These are phyloP conservation scores for Silurus aristotelis DNA, from an alignment of 2,797 vertebrate species.

Conservation along the genomic window DNA sequence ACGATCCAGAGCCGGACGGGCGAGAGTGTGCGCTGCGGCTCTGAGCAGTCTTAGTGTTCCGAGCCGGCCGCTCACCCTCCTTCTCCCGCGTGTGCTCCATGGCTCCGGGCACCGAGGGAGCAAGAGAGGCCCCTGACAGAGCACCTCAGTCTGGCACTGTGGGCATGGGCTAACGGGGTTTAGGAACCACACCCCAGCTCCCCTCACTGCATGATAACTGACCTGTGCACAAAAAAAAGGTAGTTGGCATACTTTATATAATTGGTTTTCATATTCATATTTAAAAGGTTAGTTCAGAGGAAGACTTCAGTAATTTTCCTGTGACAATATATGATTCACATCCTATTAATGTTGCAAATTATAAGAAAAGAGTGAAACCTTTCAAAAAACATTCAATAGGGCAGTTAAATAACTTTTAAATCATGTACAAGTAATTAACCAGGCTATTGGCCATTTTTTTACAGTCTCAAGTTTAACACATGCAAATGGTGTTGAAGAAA, in stretches of 20 bases:
- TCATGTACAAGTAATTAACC: not conserved
- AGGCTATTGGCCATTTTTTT: too few relatives aligned
- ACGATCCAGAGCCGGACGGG: constrained; percentile 85
- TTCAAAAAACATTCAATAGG: not conserved
- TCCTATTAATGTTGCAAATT: not conserved
- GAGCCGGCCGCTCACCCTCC: constrained; percentile 89
- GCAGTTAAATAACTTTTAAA: not conserved
- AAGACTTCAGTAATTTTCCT: too few relatives aligned
- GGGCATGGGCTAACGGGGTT: constrained; percentile 34
- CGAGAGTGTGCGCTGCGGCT: constrained; percentile 85
- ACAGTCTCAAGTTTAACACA: not conserved
- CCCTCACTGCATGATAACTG: constrained; percentile 28
- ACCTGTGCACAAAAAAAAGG: constrained; percentile 21
- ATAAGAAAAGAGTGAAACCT: not conserved
- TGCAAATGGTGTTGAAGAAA: not conserved
- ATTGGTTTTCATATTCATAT: not conserved
- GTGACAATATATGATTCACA: not conserved
- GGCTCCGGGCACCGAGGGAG: constrained; percentile 66
- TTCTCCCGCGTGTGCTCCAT: constrained; percentile 97
- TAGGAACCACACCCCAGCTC: constrained; percentile 29
- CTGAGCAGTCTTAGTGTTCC: constrained; percentile 83
- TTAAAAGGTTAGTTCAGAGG: not conserved
- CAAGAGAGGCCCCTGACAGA: constrained; percentile 55
- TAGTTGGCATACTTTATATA: not conserved
- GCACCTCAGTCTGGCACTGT: constrained; percentile 41